Evolutionary conservation across 2,888 invertebrate species (phyloP).

Genomic region (Chrysomela aeneicollis): DNA sequence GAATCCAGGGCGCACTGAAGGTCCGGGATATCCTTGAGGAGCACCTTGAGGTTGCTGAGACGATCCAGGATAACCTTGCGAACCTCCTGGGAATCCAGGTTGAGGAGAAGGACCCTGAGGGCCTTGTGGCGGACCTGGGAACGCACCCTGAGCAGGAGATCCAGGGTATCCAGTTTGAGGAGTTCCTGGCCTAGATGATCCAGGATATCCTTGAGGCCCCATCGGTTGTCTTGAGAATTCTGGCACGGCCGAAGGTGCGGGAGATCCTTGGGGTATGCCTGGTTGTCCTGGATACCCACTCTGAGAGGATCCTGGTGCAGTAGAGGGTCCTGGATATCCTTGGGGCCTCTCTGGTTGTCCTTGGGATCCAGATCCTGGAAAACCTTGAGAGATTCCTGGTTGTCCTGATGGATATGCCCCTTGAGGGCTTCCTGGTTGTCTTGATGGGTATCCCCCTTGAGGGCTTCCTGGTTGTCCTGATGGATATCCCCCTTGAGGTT

Average conservation of each 20-base stretch:
- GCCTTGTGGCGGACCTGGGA: not conserved
- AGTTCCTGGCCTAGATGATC: constrained; percentile 10
- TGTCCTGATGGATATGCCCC: constrained; percentile 4
- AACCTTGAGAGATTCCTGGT: constrained; percentile 10
- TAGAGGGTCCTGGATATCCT: constrained; percentile 48
- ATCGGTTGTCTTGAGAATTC: not conserved
- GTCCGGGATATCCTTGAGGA: constrained; percentile 26
- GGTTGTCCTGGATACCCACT: constrained; percentile 10
- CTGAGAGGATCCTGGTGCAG: constrained; percentile 35
- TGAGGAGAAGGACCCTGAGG: not conserved
- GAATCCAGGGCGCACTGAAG: constrained; percentile 41
- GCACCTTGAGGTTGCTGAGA: not conserved
- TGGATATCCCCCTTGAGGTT: constrained; percentile 5
- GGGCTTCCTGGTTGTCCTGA: constrained; percentile 1
- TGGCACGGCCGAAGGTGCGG: not conserved
- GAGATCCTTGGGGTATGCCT: constrained; percentile 12
- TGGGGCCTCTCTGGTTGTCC: constrained; percentile 42
- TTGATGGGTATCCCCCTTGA: not conserved
- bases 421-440: constrained; percentile 8
- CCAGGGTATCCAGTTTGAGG: constrained; percentile 22
- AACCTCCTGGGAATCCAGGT: not conserved
- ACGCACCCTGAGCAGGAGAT: not conserved
- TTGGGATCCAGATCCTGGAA: not conserved
- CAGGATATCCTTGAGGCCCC: constrained; percentile 20
- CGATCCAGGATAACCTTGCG: not conserved